phyloP scores from a whole-genome alignment of 2,888 invertebrate genomes.

The Drosophila testacea region DNA sequence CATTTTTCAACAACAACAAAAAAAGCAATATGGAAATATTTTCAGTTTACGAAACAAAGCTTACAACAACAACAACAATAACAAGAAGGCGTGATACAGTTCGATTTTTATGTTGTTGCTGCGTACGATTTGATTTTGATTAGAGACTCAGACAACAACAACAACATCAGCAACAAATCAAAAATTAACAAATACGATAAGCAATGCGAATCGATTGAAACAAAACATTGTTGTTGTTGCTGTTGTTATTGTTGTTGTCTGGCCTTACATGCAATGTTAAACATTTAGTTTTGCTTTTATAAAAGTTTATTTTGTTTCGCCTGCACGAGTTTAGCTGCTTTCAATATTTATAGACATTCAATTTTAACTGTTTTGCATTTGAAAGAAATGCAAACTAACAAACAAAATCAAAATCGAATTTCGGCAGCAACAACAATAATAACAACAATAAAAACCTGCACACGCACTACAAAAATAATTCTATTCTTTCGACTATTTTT shows the following conservation, averaged over 20 bases:
- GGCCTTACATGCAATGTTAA: constrained; percentile 50
- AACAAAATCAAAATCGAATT: constrained; percentile 22
- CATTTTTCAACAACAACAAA: constrained; percentile 11
- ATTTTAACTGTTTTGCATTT: constrained; percentile 53
- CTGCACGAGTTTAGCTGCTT: constrained; percentile 34
- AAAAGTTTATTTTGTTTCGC: constrained; percentile 16
- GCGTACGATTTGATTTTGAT: constrained; percentile 58
- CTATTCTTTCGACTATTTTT: constrained; percentile 28
- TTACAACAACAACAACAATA: constrained; percentile 21
- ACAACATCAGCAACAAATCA: constrained; percentile 20
- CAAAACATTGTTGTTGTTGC: constrained; percentile 25
- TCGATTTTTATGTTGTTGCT: constrained; percentile 30
- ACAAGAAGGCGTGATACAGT: constrained; percentile 23
- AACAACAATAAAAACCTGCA: constrained; percentile 2
- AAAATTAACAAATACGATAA: constrained; percentile 35
- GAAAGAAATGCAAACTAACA: constrained; percentile 41
- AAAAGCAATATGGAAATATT: constrained; percentile 24
- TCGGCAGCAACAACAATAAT: constrained; percentile 10
- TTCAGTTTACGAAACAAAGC: constrained; percentile 41
- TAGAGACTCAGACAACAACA: constrained; percentile 38
- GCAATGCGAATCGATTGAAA: constrained; percentile 65
- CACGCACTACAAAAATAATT: constrained; percentile 31
- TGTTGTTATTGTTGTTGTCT: constrained; percentile 40
- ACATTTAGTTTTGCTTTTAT: constrained; percentile 33
- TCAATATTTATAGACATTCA: constrained; percentile 35